These are phyloP conservation scores for Peucedramus taeniatus DNA, from an alignment of 2,113 vertebrate genomes.

Conservation along the genomic window DNA sequence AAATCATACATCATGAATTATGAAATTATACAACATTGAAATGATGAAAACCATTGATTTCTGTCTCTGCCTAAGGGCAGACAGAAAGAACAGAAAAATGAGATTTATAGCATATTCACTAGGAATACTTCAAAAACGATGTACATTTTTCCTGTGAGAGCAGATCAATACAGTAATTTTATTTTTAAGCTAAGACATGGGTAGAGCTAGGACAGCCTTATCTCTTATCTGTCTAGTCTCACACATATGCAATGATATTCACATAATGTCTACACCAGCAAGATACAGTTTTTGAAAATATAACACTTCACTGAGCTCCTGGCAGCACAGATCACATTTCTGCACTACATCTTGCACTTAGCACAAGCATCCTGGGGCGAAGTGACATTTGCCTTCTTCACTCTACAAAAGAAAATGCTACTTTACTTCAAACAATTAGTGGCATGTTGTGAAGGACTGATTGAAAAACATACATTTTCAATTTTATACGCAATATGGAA, in stretches of 20 bases:
- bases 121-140: conserved; percentile 3
- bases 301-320: neutral
- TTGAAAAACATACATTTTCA: neutral
- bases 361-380: conserved; percentile 33
- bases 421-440: conserved; percentile 15
- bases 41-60: conserved; percentile 50
- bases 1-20: conserved; percentile 48
- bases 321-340: conserved; percentile 13
- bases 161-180: conserved; percentile 39
- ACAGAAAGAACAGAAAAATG: conserved; percentile 24
- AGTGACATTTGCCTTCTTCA: conserved; percentile 33
- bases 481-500: neutral
- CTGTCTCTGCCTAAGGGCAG: conserved; percentile 40
- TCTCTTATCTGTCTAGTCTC: conserved; percentile 1
- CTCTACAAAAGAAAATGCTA: conserved; percentile 22
- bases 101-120: neutral
- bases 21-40: neutral
- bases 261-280: neutral
- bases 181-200: conserved; percentile 7
- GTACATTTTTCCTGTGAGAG: conserved; percentile 8
- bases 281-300: neutral
- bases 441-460: neutral
- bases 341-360: conserved; percentile 27
- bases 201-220: neutral
- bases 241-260: neutral